Percentiles rank a stretch among this genome's conserved stretches.
These are phyloP conservation scores for Pseudococcus viburni DNA, from an alignment of 2,888 invertebrate genomes.

Conservation along the genomic window DNA sequence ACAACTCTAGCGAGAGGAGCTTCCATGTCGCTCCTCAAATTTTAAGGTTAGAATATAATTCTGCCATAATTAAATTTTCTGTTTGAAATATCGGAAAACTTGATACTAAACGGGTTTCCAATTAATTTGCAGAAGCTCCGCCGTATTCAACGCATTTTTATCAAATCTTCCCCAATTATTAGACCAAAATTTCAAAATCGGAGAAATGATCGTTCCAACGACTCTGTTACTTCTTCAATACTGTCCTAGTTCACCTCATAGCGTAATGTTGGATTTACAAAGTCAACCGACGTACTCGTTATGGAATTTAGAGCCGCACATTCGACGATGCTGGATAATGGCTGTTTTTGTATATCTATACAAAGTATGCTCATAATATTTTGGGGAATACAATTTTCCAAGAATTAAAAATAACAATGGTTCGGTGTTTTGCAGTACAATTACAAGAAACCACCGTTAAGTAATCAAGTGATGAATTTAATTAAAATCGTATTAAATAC, in stretches of 20 bases:
- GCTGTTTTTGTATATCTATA: conserved; percentile 93
- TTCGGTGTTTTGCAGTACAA: conserved; percentile 76
- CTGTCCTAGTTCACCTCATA: conserved; percentile 83
- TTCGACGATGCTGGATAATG: conserved; percentile 93
- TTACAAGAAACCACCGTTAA: conserved; percentile 79
- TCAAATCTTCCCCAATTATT: conserved; percentile 93
- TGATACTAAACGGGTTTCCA: background rate
- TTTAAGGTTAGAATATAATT: conserved; percentile 77
- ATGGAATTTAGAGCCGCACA: conserved; percentile 89
- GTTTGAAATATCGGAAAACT: background rate
- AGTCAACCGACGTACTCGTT: conserved; percentile 85
- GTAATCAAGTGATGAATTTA: conserved; percentile 81
- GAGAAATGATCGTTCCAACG: conserved; percentile 88
- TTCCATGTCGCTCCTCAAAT: conserved; percentile 92
- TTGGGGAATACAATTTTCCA: background rate
- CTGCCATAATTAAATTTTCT: background rate
- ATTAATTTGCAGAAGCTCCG: conserved; percentile 79
- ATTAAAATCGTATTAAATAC: conserved; percentile 93
- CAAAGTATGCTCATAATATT: conserved; percentile 79
- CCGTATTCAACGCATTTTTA: conserved; percentile 96
- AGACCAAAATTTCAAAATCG: conserved; percentile 96
- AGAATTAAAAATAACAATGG: background rate
- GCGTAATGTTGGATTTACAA: conserved; percentile 75
- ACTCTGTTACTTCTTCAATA: conserved; percentile 85
- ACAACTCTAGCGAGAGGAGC: conserved; percentile 90